A percentile compares a stretch with the other conserved stretches of the same genome.
These are phyloP conservation scores for Crepidodera aurea DNA, from an alignment of 2,888 invertebrate species.

Conservation along the genomic window DNA sequence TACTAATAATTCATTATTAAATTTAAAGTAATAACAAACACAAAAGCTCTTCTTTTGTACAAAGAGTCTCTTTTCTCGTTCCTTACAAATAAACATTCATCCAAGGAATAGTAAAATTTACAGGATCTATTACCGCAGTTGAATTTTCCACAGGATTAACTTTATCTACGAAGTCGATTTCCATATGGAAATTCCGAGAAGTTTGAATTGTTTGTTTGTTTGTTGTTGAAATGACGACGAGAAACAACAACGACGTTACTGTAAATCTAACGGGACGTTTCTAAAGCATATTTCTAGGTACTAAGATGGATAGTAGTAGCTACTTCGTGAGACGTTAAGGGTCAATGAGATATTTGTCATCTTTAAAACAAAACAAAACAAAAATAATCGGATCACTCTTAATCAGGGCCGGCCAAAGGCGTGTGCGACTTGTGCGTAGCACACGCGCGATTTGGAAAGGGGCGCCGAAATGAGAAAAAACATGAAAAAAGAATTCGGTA, in stretches of 20 bases:
- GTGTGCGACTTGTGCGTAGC: too few relatives aligned
- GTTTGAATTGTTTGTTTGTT: slow-evolving; percentile 27
- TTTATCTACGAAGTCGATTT: slow-evolving; percentile 28
- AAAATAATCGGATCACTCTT: too few relatives aligned
- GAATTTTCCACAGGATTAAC: slow-evolving; percentile 29
- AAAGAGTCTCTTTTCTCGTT: too few relatives aligned
- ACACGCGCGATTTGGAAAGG: too few relatives aligned
- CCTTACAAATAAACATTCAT: slow-evolving; percentile 15
- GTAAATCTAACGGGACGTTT: slow-evolving; percentile 13
- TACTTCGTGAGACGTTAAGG: slow-evolving; percentile 2
- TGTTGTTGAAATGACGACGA: slow-evolving; percentile 23
- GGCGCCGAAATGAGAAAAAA: too few relatives aligned
- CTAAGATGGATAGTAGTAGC: neutral
- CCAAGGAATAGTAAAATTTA: slow-evolving; percentile 18
- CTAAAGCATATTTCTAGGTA: slow-evolving; percentile 9
- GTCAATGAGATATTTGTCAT: neutral
- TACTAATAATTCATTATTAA: too few relatives aligned
- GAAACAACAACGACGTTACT: slow-evolving; percentile 9
- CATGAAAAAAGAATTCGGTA: too few relatives aligned
- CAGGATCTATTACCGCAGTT: slow-evolving; percentile 27
- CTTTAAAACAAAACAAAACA: too few relatives aligned
- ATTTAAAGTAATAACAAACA: too few relatives aligned
- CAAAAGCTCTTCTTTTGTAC: too few relatives aligned
- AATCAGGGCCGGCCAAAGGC: too few relatives aligned
- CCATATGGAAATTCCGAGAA: slow-evolving; percentile 24